phyloP scores from a whole-genome alignment of 1,140 invertebrate species.

The Pogonognathellus flavescens region DNA sequence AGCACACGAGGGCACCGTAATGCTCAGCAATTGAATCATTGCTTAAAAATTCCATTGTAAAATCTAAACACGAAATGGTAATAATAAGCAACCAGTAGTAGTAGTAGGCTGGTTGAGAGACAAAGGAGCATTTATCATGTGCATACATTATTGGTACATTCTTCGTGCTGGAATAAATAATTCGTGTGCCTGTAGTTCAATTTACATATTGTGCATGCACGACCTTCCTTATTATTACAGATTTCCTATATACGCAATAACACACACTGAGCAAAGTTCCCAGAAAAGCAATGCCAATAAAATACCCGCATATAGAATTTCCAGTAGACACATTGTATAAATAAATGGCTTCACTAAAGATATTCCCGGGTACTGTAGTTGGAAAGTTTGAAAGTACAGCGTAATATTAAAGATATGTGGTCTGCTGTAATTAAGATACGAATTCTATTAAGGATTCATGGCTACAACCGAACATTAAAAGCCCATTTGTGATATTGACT shows the following conservation, averaged over 20 bases:
- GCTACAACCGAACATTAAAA: slow-evolving; percentile 34
- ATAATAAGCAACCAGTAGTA: neutral
- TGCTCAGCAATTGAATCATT: neutral
- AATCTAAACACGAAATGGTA: slow-evolving; percentile 23
- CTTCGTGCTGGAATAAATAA: too few relatives aligned
- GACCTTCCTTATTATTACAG: too few relatives aligned
- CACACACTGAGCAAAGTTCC: too few relatives aligned
- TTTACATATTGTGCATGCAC: too few relatives aligned
- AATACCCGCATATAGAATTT: too few relatives aligned
- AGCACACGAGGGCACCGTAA: neutral
- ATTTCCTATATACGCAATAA: too few relatives aligned
- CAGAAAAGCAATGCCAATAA: too few relatives aligned
- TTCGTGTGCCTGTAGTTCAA: too few relatives aligned
- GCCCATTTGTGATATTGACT: slow-evolving; percentile 39
- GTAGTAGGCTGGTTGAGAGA: too few relatives aligned
- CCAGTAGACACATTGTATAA: too few relatives aligned
- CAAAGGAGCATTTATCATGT: too few relatives aligned
- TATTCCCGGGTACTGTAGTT: neutral
- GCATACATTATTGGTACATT: too few relatives aligned
- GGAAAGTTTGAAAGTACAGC: neutral
- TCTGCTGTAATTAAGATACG: slow-evolving; percentile 23
- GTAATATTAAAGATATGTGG: neutral
- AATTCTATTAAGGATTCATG: slow-evolving; percentile 35
- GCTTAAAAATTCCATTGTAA: neutral
- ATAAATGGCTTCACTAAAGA: neutral